Evolutionary conservation across 2,888 invertebrate genomes (phyloP).

Genomic region (Platynereis dumerilii): DNA sequence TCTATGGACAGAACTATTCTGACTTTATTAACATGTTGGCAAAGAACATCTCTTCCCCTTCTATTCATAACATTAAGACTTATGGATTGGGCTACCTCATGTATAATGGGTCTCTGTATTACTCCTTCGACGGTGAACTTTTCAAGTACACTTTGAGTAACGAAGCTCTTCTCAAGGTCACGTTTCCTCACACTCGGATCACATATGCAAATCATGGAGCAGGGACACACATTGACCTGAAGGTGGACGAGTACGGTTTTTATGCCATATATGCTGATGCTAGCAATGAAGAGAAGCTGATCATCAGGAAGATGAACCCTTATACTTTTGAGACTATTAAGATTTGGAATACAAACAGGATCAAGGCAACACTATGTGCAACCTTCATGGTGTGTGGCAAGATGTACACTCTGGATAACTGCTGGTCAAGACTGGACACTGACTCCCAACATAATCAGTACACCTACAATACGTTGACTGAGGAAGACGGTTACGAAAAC

Average conservation of each 20-base stretch:
- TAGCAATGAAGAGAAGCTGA: not conserved
- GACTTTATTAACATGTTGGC: too few species aligned
- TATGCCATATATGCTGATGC: not conserved
- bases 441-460: not conserved
- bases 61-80: not conserved
- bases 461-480: not conserved
- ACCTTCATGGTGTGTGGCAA: constrained; percentile 8
- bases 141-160: not conserved
- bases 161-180: not conserved
- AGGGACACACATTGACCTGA: not conserved
- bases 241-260: not conserved
- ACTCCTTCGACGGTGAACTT: not conserved
- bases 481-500: not conserved
- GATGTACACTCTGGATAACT: not conserved
- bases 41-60: too few species aligned
- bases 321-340: not conserved
- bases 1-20: too few species aligned
- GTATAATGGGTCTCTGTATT: constrained; percentile 5
- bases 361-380: constrained; percentile 1
- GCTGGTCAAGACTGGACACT: too few species aligned
- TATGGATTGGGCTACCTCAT: not conserved
- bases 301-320: not conserved
- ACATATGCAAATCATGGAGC: not conserved
- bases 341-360: not conserved
- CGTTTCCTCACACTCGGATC: not conserved